Base-by-base conservation (phyloP, 2,797 vertebrate genomes). In the Silurus lanzhouensis region DNA sequence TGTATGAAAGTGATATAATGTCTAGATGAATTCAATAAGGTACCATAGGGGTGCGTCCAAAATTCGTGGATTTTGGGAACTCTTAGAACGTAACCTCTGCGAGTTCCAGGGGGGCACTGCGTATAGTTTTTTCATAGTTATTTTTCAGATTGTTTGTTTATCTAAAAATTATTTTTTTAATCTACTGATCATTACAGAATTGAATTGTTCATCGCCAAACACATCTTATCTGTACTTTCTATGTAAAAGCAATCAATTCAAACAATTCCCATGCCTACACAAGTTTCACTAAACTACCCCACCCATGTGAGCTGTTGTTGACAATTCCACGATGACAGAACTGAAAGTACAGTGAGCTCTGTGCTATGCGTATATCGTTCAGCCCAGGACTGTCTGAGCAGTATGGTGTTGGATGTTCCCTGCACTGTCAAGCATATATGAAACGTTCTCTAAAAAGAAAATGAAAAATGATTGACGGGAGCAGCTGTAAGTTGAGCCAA, bases 401-500 rank as follows among this genome's bases (percentile, higher is more conserved):
- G 83, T 27, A 60, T 0, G 74, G 52, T 84, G 66, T 83, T 83
- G 38, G 85, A 58, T 80, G 80, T 71, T 80, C 72, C 27, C 58
- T 2, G 19, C 85, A 66, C 82, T 52, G 70, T 31, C 20, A 75
- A 20, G 68, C 67, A 84, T 82, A 80, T 67, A 78, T 13, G 76
- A 22, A 15, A 64, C 61, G 2, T 77, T n/a, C 22, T 0, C 81
- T 81, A 87, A 58, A 83, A 82, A 87, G 48, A 52, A 52, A 52
- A 52, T 71, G n/a, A 31, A 75, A 38, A 61, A 60, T 89, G 87
- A 93, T 82, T 75, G 78, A 55, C n/a, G 84, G 61, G 85, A 83
- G 85, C 92, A 91, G 90, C 92, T 90, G 89, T 79, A 76, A 46
- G 66, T 72, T 52, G 78, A 88, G 86, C 80, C 71, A 84, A 74